These are phyloP conservation scores for Xenopus tropicalis DNA, from an alignment of 2,113 vertebrate species.

Conservation along the genomic window DNA sequence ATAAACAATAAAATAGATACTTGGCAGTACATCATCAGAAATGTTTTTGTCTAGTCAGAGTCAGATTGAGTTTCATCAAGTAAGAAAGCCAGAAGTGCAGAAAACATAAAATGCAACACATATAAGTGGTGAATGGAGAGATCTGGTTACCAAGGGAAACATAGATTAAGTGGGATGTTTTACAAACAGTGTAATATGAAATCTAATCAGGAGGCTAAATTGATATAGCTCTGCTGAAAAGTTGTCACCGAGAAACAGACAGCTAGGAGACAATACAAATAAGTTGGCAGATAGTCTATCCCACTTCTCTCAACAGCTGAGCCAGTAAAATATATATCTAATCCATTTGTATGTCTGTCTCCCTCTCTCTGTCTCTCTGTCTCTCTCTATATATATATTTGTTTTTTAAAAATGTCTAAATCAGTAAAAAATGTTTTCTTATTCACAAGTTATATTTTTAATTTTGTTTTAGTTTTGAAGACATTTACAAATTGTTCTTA, in stretches of 20 bases:
- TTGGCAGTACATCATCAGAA: background rate
- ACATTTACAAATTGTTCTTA: too few relatives aligned
- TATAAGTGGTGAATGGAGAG: constrained; percentile 3
- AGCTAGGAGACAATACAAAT: background rate
- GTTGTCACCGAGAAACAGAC: background rate
- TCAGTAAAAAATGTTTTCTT: too few relatives aligned
- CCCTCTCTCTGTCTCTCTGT: too few relatives aligned
- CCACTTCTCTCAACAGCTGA: background rate
- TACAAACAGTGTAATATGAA: constrained; percentile 4
- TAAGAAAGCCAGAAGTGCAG: constrained; percentile 1
- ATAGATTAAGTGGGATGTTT: constrained; percentile 1
- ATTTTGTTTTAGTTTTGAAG: too few relatives aligned
- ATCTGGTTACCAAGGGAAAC: constrained; percentile 3
- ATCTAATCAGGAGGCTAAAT: background rate
- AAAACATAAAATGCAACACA: background rate
- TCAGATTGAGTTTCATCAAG: constrained; percentile 3
- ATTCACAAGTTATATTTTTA: too few relatives aligned
- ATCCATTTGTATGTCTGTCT: too few relatives aligned
- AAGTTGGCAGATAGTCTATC: background rate
- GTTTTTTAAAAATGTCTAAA: too few relatives aligned
- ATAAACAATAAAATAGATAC: background rate
- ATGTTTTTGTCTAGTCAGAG: background rate
- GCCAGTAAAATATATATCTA: too few relatives aligned
- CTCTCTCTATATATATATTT: too few relatives aligned
- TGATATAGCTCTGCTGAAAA: background rate